Evolutionary conservation across 2,888 invertebrate genomes (phyloP).

Genomic region (Thecophora atra): DNA sequence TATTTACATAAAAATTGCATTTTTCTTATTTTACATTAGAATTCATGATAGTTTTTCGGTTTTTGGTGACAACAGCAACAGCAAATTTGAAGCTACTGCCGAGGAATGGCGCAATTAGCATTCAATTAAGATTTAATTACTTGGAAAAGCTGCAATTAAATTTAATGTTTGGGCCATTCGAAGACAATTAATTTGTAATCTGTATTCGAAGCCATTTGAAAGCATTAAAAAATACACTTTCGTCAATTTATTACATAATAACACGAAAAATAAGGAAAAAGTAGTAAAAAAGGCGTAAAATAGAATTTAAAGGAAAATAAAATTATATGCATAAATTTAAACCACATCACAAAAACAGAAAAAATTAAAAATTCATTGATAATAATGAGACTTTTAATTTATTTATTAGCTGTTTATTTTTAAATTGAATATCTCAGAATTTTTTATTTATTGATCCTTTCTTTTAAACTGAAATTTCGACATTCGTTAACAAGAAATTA

Average conservation of each 20-base stretch:
- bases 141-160: constrained; percentile 48
- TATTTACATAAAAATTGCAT: too few species aligned
- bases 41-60: constrained; percentile 41
- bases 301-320: too few species aligned
- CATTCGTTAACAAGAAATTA: not conserved
- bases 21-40: too few species aligned
- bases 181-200: constrained; percentile 21
- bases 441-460: not conserved
- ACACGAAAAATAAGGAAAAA: too few species aligned
- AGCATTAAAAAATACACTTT: constrained; percentile 7
- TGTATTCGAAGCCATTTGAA: constrained; percentile 3
- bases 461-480: not conserved
- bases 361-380: not conserved
- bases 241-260: constrained; percentile 2
- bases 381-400: not conserved
- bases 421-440: not conserved
- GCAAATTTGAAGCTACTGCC: constrained; percentile 21
- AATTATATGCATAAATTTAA: not conserved
- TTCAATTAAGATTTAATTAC: constrained; percentile 54
- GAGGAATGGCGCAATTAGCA: constrained; percentile 51
- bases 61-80: constrained; percentile 16
- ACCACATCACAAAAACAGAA: not conserved
- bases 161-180: constrained; percentile 39
- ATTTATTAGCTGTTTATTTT: not conserved
- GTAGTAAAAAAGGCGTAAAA: too few species aligned